Conservation (phyloP, 2,888 invertebrate genomes). For the Ptycholaimellus sp. region DNA sequence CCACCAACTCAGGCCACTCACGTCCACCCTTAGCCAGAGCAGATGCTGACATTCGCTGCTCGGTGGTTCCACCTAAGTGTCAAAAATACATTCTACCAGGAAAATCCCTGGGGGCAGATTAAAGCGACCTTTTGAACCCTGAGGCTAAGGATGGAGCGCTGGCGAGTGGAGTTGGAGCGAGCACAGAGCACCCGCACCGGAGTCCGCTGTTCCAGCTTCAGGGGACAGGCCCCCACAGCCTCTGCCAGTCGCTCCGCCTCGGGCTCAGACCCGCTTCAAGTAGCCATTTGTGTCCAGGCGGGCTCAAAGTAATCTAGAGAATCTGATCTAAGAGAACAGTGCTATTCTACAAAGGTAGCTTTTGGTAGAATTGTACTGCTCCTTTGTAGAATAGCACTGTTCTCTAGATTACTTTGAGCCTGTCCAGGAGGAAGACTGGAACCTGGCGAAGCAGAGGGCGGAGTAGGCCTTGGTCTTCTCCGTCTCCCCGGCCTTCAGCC, state of each 20-base stretch:
- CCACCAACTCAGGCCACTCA: no score
- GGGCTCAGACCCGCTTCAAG: conserved; percentile 4
- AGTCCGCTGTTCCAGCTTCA: conserved; percentile 8
- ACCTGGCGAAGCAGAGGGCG: conserved; percentile 17
- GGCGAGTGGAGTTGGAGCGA: no score
- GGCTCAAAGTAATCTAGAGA: conserved; percentile 3
- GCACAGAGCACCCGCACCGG: conserved; percentile 17
- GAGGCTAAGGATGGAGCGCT: no score
- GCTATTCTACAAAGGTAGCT: conserved; percentile 2
- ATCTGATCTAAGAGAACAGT: no score
- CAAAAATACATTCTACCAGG: no score
- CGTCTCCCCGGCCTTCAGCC: conserved; percentile 5
- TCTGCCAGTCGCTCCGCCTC: not conserved
- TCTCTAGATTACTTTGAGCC: conserved; percentile 1
- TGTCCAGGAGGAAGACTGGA: conserved; percentile 7
- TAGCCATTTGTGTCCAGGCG: conserved; percentile 7
- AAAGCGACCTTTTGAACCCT: no score
- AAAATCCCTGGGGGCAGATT: no score
- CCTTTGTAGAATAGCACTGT: conserved; percentile 3
- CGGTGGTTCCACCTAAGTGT: no score
- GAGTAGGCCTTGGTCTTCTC: conserved; percentile 21
- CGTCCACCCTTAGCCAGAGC: no score
- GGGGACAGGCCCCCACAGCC: no score
- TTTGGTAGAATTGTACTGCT: not conserved
- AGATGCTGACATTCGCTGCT: no score